phyloP scores from a whole-genome alignment of 1,140 invertebrate genomes.

The Saccostrea echinata region DNA sequence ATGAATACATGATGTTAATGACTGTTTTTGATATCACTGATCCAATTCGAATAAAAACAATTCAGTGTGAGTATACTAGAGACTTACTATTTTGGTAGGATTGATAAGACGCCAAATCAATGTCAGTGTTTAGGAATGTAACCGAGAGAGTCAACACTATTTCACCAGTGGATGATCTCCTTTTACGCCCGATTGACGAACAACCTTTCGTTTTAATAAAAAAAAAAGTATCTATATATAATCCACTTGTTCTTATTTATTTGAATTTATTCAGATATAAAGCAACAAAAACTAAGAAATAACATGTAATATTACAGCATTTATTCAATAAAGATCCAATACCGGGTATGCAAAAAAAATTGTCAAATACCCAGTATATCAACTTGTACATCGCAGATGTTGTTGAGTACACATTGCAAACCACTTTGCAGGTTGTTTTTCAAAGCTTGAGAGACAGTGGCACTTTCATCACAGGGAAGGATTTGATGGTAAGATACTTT shows the following conservation, averaged over 20 bases:
- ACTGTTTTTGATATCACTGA: no score
- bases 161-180: not conserved
- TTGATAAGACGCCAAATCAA: not conserved
- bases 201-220: not conserved
- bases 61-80: no score
- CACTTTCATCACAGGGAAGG: not conserved
- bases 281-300: no score
- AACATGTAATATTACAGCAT: no score
- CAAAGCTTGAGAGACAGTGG: not conserved
- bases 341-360: no score
- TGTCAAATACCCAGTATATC: not conserved
- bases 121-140: not conserved
- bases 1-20: no score
- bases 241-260: no score
- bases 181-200: not conserved
- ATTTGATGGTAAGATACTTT: not conserved
- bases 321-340: no score
- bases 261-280: no score
- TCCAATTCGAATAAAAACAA: no score
- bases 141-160: not conserved
- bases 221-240: no score
- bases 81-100: slow-evolving; percentile 1
- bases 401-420: not conserved
- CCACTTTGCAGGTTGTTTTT: slow-evolving; percentile 10
- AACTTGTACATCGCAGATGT: slow-evolving; percentile 11